Percentiles rank a stretch among this genome's conserved stretches.
phyloP scores from a whole-genome alignment of 1,140 invertebrate genomes.

The Stegodyphus mimosarum region DNA sequence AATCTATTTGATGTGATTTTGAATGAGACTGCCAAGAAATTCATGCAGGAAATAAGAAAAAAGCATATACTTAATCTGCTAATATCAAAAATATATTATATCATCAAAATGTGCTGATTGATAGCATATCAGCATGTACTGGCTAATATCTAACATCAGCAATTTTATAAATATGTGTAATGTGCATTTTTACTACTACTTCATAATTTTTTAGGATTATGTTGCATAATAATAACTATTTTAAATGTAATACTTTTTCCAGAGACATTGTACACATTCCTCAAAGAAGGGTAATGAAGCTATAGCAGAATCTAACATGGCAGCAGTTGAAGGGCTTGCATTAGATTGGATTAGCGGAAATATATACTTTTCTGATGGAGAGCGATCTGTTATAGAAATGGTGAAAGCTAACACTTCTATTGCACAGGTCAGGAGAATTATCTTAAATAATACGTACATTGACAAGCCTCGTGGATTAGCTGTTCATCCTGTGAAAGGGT shows the following conservation, averaged over 20 bases:
- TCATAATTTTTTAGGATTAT: no score
- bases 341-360: constrained; percentile 94
- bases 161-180: no score
- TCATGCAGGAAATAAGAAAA: no score
- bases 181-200: no score
- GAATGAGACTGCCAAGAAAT: no score
- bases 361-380: constrained; percentile 90
- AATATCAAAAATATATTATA: no score
- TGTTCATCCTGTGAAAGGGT: constrained; percentile 83
- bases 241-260: constrained; percentile 44
- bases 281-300: constrained; percentile 74
- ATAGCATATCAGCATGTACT: no score
- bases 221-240: no score
- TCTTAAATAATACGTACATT: constrained; percentile 78
- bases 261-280: constrained; percentile 81
- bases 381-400: constrained; percentile 80
- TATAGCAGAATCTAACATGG: constrained; percentile 78
- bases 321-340: constrained; percentile 91
- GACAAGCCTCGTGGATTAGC: constrained; percentile 89
- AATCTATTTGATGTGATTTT: no score
- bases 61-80: no score
- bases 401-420: constrained; percentile 76
- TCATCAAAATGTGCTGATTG: no score
- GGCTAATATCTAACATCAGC: no score
- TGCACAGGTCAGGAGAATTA: constrained; percentile 81